These are phyloP conservation scores for Xestobium rufovillosum DNA, from an alignment of 2,888 invertebrate genomes.

Conservation along the genomic window DNA sequence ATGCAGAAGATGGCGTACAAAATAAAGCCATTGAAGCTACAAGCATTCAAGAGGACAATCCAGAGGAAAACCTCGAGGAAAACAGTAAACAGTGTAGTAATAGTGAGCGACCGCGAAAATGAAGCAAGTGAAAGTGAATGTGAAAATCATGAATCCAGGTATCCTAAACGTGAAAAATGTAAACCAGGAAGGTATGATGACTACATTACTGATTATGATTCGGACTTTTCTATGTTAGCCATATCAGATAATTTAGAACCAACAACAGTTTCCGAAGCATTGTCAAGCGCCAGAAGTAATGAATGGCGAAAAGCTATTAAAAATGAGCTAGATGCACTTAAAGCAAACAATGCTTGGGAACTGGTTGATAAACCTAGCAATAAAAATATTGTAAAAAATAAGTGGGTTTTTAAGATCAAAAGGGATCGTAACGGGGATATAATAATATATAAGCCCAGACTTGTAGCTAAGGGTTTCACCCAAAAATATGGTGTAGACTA, in stretches of 20 bases:
- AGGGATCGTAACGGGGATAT: slow-evolving; percentile 15
- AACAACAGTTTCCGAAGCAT: too few species aligned
- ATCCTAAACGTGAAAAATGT: too few species aligned
- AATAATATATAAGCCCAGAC: slow-evolving; percentile 16
- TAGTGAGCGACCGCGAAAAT: too few species aligned
- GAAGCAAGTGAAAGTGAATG: too few species aligned
- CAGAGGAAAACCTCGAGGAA: too few species aligned
- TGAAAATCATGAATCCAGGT: too few species aligned
- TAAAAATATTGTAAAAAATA: slow-evolving; percentile 15
- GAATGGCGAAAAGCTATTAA: slow-evolving; percentile 20
- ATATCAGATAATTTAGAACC: slow-evolving; percentile 4
- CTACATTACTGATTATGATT: too few species aligned
- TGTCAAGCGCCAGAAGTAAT: slow-evolving; percentile 7
- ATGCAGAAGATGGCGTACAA: too few species aligned
- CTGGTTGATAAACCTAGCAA: slow-evolving; percentile 15
- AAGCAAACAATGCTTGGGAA: slow-evolving; percentile 22
- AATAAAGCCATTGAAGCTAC: too few species aligned
- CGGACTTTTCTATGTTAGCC: slow-evolving; percentile 7
- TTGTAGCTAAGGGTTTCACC: slow-evolving; percentile 21
- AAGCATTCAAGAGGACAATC: too few species aligned
- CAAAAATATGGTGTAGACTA: slow-evolving; percentile 20
- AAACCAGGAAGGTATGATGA: too few species aligned
- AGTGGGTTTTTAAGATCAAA: slow-evolving; percentile 22
- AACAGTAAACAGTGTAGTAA: too few species aligned
- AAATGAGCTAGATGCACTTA: slow-evolving; percentile 16